Percentiles rank a stretch among this genome's conserved stretches.
Conservation (phyloP, 2,797 vertebrate genomes). For the Xiphophorus birchmanni region DNA sequence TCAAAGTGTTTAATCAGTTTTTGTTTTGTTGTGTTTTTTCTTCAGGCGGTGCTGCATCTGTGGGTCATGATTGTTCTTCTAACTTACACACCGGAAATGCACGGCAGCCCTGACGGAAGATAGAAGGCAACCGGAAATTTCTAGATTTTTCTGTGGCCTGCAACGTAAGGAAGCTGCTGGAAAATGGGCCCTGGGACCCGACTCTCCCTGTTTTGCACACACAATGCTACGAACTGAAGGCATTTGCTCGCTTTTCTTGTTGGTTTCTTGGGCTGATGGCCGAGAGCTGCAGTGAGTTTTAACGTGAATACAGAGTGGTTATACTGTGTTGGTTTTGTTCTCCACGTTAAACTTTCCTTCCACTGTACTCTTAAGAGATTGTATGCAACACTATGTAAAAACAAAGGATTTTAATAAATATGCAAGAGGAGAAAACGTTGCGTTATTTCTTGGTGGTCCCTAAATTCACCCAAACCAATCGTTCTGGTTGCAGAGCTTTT, state of each 20-base stretch:
- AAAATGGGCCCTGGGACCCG: constrained; percentile 50
- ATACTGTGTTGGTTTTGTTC: constrained; percentile 40
- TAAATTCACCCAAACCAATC: neutral
- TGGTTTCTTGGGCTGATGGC: constrained; percentile 39
- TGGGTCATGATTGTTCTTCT: constrained; percentile 99
- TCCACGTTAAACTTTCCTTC: constrained; percentile 56
- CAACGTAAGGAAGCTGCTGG: constrained; percentile 65
- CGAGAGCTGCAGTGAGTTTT: constrained; percentile 43
- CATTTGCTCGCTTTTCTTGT: constrained; percentile 37
- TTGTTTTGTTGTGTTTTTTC: constrained; percentile 14
- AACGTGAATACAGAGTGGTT: constrained; percentile 44
- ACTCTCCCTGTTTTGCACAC: constrained; percentile 77
- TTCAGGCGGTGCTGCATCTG: constrained; percentile 91
- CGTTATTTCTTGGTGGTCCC: neutral
- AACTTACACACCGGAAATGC: constrained; percentile 97
- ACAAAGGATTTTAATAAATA: constrained; percentile 81
- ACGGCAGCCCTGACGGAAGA: constrained; percentile 85
- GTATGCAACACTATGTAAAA: constrained; percentile 78
- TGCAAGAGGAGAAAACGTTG: neutral
- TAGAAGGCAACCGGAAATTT: constrained; percentile 60
- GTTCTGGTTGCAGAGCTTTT: neutral
- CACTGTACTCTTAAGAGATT: constrained; percentile 63
- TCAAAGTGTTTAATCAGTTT: too few relatives aligned
- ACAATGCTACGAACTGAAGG: constrained; percentile 58
- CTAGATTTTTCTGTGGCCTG: constrained; percentile 29